Evolutionary conservation across 2,797 vertebrate species (phyloP).

Genomic region (Pteronotus mesoamericanus): DNA sequence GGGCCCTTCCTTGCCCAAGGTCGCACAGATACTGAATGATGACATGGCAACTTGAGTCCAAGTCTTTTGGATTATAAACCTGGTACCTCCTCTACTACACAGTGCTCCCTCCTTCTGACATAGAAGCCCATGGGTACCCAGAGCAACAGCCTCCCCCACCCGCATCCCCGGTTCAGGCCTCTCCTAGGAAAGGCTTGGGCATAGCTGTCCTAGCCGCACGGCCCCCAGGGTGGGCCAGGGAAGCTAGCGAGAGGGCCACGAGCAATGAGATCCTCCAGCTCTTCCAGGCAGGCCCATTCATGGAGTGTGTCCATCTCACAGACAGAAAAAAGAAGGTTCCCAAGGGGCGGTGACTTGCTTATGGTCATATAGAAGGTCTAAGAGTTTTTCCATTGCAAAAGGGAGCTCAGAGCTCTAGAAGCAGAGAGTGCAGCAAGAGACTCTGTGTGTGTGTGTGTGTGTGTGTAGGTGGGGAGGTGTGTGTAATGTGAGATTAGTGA

Average conservation of each 20-base stretch:
- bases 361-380: neutral
- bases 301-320: neutral
- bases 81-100: neutral
- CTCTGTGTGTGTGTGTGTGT: neutral
- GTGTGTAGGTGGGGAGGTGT: too few species aligned
- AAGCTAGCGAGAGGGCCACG: neutral
- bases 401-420: neutral
- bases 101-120: neutral
- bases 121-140: neutral
- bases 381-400: neutral
- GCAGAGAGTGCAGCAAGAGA: neutral
- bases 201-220: neutral
- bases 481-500: neutral
- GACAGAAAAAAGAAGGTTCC: neutral
- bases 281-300: neutral
- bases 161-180: accelerated
- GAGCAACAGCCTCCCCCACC: neutral
- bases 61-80: neutral
- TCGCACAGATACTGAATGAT: neutral
- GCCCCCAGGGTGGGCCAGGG: neutral
- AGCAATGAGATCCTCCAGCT: neutral
- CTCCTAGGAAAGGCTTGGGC: neutral
- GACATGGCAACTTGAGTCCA: neutral
- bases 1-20: neutral
- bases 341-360: neutral